Percentiles rank a stretch among this genome's conserved stretches.
Conservation (phyloP, 92 coral and sea anemone species). For the Palythoa grandis region DNA sequence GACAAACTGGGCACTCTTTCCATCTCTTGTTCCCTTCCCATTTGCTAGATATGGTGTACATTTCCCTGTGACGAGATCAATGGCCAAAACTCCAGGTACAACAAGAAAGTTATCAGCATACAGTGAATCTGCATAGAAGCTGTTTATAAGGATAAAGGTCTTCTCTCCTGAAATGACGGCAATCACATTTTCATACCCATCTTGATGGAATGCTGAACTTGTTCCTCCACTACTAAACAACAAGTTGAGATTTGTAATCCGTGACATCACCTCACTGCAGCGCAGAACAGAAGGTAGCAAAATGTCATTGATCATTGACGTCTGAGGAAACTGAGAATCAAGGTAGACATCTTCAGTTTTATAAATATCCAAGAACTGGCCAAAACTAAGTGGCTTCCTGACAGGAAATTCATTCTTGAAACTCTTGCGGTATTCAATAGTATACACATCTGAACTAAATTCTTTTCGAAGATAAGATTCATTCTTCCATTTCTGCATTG, state of each 20-base stretch:
- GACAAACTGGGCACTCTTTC: no score
- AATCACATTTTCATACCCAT: constrained; percentile 90
- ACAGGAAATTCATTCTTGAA: constrained; percentile 79
- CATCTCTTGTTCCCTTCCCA: no score
- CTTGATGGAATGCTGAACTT: constrained; percentile 92
- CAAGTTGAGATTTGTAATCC: constrained; percentile 64
- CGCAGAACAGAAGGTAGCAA: constrained; percentile 80
- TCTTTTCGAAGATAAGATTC: constrained; percentile 79
- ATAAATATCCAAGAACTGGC: constrained; percentile 77
- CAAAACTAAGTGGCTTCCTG: constrained; percentile 68
- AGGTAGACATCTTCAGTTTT: constrained; percentile 80
- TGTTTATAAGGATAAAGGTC: constrained; percentile 69
- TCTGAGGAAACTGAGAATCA: constrained; percentile 85
- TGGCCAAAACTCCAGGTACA: constrained; percentile 81
- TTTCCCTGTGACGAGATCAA: no score
- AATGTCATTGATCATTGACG: constrained; percentile 71
- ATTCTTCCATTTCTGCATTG: constrained; percentile 80
- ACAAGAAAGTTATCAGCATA: constrained; percentile 78
- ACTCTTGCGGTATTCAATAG: constrained; percentile 78
- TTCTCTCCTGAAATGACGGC: constrained; percentile 86
- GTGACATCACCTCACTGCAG: constrained; percentile 76
- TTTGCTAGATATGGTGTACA: no score
- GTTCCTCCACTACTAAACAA: constrained; percentile 86
- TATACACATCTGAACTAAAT: constrained; percentile 74
- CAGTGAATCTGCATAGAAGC: constrained; percentile 69